phyloP scores from a whole-genome alignment of 2,888 invertebrate genomes.

The Teleogryllus oceanicus region DNA sequence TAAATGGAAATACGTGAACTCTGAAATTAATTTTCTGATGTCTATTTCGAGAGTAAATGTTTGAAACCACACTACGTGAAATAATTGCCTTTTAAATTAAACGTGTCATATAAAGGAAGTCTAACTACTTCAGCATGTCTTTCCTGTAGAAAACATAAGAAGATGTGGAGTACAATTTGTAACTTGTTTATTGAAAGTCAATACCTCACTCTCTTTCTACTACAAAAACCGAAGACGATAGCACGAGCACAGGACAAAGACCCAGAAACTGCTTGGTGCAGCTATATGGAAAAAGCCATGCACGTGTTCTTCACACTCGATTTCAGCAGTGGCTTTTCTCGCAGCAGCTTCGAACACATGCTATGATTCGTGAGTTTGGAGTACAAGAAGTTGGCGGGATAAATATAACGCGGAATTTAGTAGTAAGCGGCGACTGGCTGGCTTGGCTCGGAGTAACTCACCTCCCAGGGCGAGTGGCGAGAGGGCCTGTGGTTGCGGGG shows the following conservation, averaged over 20 bases:
- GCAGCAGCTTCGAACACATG: not conserved
- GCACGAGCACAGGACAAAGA: not conserved
- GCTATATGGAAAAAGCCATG: not conserved
- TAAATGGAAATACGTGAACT: no score
- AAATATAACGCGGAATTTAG: conserved; percentile 18
- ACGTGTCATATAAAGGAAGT: no score
- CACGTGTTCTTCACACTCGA: conserved; percentile 10
- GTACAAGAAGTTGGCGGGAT: not conserved
- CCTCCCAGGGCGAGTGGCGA: no score
- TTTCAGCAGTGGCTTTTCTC: not conserved
- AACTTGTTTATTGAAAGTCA: not conserved
- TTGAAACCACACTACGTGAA: no score
- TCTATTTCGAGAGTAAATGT: no score
- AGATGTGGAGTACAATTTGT: no score
- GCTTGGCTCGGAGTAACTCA: not conserved
- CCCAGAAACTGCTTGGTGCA: not conserved
- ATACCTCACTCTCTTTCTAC: not conserved
- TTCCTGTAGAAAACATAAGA: no score
- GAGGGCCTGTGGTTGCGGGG: no score
- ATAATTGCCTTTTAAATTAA: no score
- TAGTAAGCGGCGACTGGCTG: not conserved
- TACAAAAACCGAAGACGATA: not conserved
- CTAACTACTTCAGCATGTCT: no score
- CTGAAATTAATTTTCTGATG: no score
- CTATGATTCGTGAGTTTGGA: not conserved